A percentile compares a stretch with the other conserved stretches of the same genome.
Conservation (phyloP, 2,888 invertebrate genomes). For the Parasteatoda lunata region DNA sequence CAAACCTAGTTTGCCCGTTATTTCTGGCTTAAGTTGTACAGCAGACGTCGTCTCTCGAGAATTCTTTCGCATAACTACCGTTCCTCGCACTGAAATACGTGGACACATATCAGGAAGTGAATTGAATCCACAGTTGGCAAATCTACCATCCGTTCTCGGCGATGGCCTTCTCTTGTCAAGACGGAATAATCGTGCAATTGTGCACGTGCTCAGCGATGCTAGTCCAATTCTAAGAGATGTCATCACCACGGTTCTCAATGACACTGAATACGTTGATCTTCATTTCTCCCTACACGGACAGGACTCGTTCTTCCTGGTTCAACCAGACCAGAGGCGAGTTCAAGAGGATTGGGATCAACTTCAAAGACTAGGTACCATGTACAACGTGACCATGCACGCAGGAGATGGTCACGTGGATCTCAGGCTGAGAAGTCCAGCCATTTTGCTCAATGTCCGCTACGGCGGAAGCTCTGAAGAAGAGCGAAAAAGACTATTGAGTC, state of each 20-base stretch:
- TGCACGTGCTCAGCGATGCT: constrained; percentile 86
- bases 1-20: constrained; percentile 69
- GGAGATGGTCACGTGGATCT: constrained; percentile 78
- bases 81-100: constrained; percentile 68
- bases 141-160: constrained; percentile 78
- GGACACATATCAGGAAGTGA: constrained; percentile 57
- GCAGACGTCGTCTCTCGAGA: constrained; percentile 68
- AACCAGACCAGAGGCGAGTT: constrained; percentile 86
- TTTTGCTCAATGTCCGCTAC: constrained; percentile 93
- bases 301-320: constrained; percentile 94
- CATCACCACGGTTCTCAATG: constrained; percentile 92
- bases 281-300: constrained; percentile 78
- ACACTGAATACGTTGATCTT: constrained; percentile 89
- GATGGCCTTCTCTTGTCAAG: constrained; percentile 86
- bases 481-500: constrained; percentile 87
- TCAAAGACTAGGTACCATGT: constrained; percentile 83
- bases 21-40: constrained; percentile 71
- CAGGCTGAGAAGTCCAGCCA: constrained; percentile 90
- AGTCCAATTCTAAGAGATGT: constrained; percentile 93
- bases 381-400: constrained; percentile 70
- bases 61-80: constrained; percentile 70
- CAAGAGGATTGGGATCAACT: constrained; percentile 91
- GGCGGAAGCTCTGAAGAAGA: constrained; percentile 92
- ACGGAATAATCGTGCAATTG: constrained; percentile 77
- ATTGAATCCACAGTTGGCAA: constrained; percentile 65